These are phyloP conservation scores for Bombus huntii DNA, from an alignment of 1,140 invertebrate genomes.

Conservation along the genomic window DNA sequence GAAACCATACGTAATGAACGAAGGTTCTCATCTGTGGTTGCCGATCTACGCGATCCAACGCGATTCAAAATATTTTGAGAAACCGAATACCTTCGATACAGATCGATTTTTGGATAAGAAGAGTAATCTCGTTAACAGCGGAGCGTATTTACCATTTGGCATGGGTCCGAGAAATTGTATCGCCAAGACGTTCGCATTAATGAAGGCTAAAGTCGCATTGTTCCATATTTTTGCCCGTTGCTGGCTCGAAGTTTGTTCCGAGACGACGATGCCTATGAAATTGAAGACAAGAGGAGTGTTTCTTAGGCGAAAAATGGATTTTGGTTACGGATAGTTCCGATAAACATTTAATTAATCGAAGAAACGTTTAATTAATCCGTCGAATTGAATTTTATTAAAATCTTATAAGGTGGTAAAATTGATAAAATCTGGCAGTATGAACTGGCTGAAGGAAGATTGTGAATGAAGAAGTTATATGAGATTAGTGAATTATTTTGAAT, in stretches of 20 bases:
- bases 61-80: conserved; percentile 84
- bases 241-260: conserved; percentile 52
- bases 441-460: too few species aligned
- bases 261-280: conserved; percentile 57
- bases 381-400: too few species aligned
- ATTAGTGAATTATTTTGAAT: too few species aligned
- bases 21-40: conserved; percentile 78
- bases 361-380: too few species aligned
- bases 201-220: conserved; percentile 47
- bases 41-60: conserved; percentile 85
- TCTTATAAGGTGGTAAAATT: too few species aligned
- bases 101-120: conserved; percentile 82
- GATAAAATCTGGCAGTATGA: too few species aligned
- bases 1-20: conserved; percentile 67
- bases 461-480: too few species aligned
- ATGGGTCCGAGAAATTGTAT: conserved; percentile 59
- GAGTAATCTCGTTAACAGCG: background rate
- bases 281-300: conserved; percentile 29
- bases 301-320: conserved; percentile 44
- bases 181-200: conserved; percentile 72
- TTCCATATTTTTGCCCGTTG: conserved; percentile 69
- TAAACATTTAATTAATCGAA: background rate
- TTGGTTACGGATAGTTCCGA: conserved; percentile 58
- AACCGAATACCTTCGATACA: conserved; percentile 85
- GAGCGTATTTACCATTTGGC: conserved; percentile 51